phyloP scores from a whole-genome alignment of 1,140 invertebrate genomes.

The Panagrolaimus sp. region DNA sequence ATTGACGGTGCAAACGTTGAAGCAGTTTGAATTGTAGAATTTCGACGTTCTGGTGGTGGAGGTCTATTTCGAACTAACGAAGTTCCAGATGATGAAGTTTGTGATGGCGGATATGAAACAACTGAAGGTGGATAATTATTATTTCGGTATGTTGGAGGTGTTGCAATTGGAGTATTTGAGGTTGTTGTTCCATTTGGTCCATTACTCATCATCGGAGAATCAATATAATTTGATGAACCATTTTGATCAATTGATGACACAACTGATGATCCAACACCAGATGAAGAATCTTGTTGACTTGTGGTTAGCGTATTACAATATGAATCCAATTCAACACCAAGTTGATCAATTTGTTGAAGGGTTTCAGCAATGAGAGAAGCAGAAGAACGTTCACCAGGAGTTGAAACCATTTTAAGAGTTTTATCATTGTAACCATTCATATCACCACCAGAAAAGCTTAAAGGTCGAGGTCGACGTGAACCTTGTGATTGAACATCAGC shows the following conservation, averaged over 20 bases:
- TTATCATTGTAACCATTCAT: neutral
- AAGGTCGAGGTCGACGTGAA: slow-evolving; percentile 3
- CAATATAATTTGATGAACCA: neutral
- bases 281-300: neutral
- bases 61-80: slow-evolving; percentile 19
- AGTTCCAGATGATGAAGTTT: neutral
- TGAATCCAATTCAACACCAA: slow-evolving; percentile 30
- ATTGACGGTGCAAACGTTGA: slow-evolving; percentile 33
- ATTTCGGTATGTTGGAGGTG: neutral
- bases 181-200: neutral
- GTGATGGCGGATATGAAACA: slow-evolving; percentile 18
- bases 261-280: slow-evolving; percentile 2
- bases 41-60: slow-evolving; percentile 33
- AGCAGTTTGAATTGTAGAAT: slow-evolving; percentile 42
- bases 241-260: neutral
- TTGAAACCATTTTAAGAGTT: neutral
- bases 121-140: slow-evolving; percentile 13
- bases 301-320: slow-evolving; percentile 29
- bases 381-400: slow-evolving; percentile 4
- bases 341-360: slow-evolving; percentile 38
- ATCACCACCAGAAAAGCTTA: neutral
- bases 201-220: neutral
- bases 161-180: slow-evolving; percentile 6
- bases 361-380: slow-evolving; percentile 33
- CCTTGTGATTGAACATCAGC: neutral